Evolutionary conservation across 1,140 invertebrate genomes (phyloP).

Genomic region (Drosophila bipectinata): DNA sequence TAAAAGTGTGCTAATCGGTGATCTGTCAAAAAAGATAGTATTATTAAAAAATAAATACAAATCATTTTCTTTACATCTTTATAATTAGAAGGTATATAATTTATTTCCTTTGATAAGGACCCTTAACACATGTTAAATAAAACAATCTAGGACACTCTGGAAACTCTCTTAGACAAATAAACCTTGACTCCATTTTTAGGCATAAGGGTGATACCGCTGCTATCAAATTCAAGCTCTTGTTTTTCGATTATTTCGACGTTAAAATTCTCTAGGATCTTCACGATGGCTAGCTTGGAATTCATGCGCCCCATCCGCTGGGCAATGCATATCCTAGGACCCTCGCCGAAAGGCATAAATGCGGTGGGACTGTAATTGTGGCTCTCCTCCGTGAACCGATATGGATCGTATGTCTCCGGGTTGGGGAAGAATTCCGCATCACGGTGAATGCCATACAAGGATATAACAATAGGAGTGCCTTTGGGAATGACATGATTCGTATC

Average conservation of each 20-base stretch:
- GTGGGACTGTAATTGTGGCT: conserved; percentile 75
- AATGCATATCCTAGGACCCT: conserved; percentile 86
- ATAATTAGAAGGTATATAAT: background rate
- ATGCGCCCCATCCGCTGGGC: conserved; percentile 66
- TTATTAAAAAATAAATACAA: too few species aligned
- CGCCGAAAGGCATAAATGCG: conserved; percentile 88
- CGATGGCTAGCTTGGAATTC: conserved; percentile 61
- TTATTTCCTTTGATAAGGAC: background rate
- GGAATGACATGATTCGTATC: conserved; percentile 78
- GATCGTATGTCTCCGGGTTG: conserved; percentile 87
- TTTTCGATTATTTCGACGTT: conserved; percentile 61
- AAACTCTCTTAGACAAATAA: conserved; percentile 54
- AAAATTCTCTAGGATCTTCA: conserved; percentile 66
- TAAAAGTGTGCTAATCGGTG: too few species aligned
- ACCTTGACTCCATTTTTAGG: conserved; percentile 69
- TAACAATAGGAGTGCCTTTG: conserved; percentile 84
- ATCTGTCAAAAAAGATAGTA: too few species aligned
- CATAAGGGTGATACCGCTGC: conserved; percentile 47
- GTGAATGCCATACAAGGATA: conserved; percentile 84
- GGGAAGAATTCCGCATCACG: conserved; percentile 86
- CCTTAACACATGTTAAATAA: background rate
- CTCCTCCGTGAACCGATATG: conserved; percentile 86
- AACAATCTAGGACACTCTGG: conserved; percentile 4
- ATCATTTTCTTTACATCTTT: too few species aligned
- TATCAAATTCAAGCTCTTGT: conserved; percentile 51